Conservation (phyloP, 2,888 invertebrate genomes). For the Trilocha varians region DNA sequence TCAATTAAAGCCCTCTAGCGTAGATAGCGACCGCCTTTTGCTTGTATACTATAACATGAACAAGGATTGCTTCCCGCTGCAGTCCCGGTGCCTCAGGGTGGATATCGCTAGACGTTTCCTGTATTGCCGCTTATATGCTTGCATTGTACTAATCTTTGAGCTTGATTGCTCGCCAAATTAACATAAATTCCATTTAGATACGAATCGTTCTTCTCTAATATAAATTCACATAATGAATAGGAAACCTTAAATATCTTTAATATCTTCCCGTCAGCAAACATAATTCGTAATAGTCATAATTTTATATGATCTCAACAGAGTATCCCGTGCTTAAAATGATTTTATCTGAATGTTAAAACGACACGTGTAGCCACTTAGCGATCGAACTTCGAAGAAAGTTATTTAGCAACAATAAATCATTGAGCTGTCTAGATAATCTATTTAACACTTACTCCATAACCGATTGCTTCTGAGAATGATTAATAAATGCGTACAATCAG, state of each 20-base stretch:
- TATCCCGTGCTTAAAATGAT: not conserved
- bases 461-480: constrained; percentile 7
- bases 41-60: constrained; percentile 52
- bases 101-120: constrained; percentile 62
- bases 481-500: not conserved
- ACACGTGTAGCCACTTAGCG: constrained; percentile 7
- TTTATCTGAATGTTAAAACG: constrained; percentile 10
- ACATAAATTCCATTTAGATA: constrained; percentile 56
- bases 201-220: constrained; percentile 27
- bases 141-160: constrained; percentile 47
- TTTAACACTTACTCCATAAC: constrained; percentile 12
- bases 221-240: not conserved
- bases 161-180: constrained; percentile 52
- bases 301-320: not conserved
- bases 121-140: constrained; percentile 53
- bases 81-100: constrained; percentile 56
- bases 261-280: not conserved
- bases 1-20: constrained; percentile 62
- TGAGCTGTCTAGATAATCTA: constrained; percentile 17
- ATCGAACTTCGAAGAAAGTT: constrained; percentile 22
- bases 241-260: not conserved
- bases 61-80: constrained; percentile 59
- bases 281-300: not conserved
- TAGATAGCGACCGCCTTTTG: constrained; percentile 59
- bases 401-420: constrained; percentile 31